Percentiles rank a stretch among this genome's conserved stretches.
Evolutionary conservation across 2,797 vertebrate species (phyloP).

Genomic region (Hylomyscus alleni): DNA sequence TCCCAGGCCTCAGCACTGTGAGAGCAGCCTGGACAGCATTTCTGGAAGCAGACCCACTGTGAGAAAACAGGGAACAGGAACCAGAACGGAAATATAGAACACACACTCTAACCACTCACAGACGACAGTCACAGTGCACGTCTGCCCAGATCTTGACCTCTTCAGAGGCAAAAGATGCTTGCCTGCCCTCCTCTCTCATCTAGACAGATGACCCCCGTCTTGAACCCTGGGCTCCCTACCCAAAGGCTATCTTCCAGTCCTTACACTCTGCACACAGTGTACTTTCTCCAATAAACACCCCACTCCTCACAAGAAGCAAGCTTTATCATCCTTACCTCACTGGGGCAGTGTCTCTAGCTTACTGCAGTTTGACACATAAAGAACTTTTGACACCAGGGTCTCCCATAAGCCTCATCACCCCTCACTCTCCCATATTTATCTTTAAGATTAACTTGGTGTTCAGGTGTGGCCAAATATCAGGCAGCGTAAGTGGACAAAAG

Average conservation of each 20-base stretch:
- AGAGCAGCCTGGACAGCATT: background rate
- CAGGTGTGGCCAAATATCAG: too few species aligned
- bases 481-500: background rate
- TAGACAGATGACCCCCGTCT: background rate
- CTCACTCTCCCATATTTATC: background rate
- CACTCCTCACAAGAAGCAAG: background rate
- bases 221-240: background rate
- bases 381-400: background rate
- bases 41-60: background rate
- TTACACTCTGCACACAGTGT: too few species aligned
- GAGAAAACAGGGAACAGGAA: background rate
- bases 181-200: background rate
- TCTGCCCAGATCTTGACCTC: background rate
- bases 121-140: fast-evolving
- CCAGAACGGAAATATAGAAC: background rate
- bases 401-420: background rate
- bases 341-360: background rate
- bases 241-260: too few species aligned
- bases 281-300: background rate
- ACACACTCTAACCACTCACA: background rate
- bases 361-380: background rate
- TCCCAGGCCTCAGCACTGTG: background rate
- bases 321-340: background rate
- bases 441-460: background rate
- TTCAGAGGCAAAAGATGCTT: background rate